These are phyloP conservation scores for Leucania comma DNA, from an alignment of 2,888 invertebrate genomes.

Conservation along the genomic window DNA sequence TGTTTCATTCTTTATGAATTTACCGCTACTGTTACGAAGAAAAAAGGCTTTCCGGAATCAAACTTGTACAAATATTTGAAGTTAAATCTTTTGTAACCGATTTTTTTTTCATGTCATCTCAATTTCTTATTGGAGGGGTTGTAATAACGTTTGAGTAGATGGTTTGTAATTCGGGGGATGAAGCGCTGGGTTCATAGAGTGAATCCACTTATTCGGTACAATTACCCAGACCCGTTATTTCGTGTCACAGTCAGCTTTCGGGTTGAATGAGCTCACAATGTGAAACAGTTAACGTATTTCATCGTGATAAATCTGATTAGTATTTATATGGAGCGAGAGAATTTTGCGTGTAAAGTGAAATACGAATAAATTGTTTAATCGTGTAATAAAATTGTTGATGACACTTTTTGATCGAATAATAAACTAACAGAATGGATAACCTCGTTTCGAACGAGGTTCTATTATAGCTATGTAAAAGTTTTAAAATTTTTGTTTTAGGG, in stretches of 20 bases:
- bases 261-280: conserved; percentile 48
- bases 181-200: conserved; percentile 31
- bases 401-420: conserved; percentile 47
- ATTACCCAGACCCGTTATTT: conserved; percentile 51
- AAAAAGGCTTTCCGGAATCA: conserved; percentile 78
- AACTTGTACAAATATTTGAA: conserved; percentile 83
- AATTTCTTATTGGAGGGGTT: conserved; percentile 64
- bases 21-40: conserved; percentile 77
- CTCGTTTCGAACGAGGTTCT: no score
- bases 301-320: conserved; percentile 62
- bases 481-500: neutral
- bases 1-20: conserved; percentile 86
- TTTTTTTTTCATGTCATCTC: conserved; percentile 62
- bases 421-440: conserved; percentile 14
- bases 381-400: conserved; percentile 52
- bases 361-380: conserved; percentile 51
- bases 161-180: conserved; percentile 16
- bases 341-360: conserved; percentile 53
- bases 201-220: conserved; percentile 55
- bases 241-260: conserved; percentile 48
- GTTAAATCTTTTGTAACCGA: conserved; percentile 71
- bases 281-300: conserved; percentile 64
- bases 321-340: conserved; percentile 52
- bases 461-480: neutral
- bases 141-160: conserved; percentile 52